Evolutionary conservation across 2,888 invertebrate species (phyloP).

Genomic region (Eurytoma adleriae): DNA sequence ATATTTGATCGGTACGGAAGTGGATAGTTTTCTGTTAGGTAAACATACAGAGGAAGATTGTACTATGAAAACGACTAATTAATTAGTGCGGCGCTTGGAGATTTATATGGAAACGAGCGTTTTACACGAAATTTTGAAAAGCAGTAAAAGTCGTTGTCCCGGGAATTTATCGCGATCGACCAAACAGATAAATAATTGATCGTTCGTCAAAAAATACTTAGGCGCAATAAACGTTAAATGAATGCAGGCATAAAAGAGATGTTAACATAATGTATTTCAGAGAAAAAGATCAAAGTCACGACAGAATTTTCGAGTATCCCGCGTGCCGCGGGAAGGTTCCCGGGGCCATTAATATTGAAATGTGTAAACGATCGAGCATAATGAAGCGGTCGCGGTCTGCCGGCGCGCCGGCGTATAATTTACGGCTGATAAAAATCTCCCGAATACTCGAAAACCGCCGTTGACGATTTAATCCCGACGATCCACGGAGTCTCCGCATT

Average conservation of each 20-base stretch:
- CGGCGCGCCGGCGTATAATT: conserved; percentile 35
- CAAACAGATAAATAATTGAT: background rate
- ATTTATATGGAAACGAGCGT: too few relatives aligned
- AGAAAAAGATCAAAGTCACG: conserved; percentile 1
- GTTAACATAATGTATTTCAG: background rate
- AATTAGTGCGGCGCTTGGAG: too few relatives aligned
- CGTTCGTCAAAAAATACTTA: background rate
- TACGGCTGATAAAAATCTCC: conserved; percentile 49
- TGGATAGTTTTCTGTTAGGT: too few relatives aligned
- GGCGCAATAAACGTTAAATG: conserved; percentile 10
- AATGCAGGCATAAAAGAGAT: background rate
- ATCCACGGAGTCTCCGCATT: background rate
- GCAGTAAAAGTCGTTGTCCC: too few relatives aligned
- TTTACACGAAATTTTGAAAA: too few relatives aligned
- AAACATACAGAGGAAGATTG: too few relatives aligned
- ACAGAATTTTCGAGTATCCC: conserved; percentile 24
- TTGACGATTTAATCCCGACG: conserved; percentile 30
- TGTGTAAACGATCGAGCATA: conserved; percentile 35
- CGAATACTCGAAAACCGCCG: conserved; percentile 29
- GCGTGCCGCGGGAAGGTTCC: background rate
- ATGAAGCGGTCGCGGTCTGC: conserved; percentile 39
- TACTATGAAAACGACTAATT: too few relatives aligned
- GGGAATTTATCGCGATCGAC: too few relatives aligned
- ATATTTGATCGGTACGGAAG: too few relatives aligned
- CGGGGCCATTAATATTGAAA: conserved; percentile 43